Conservation (phyloP, 2,113 vertebrate genomes). For the Xyliphius kryptos region DNA sequence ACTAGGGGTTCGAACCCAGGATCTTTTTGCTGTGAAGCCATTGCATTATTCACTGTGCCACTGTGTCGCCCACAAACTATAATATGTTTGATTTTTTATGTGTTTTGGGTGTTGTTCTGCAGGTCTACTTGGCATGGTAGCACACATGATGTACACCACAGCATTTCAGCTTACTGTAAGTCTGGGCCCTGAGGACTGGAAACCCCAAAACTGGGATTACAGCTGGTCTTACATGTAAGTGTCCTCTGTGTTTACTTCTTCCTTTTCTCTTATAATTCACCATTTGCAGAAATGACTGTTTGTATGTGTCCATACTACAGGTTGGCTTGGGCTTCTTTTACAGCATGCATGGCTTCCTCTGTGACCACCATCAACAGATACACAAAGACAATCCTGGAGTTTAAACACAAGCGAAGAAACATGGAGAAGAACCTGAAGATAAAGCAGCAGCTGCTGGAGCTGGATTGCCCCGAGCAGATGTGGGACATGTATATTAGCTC, state of each 20-base stretch:
- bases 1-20: too few species aligned
- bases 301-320: slow-evolving; percentile 50
- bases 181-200: slow-evolving; percentile 95
- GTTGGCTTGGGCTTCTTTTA: slow-evolving; percentile 86
- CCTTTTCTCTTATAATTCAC: neutral
- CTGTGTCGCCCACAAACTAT: neutral
- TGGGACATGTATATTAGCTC: slow-evolving; percentile 83
- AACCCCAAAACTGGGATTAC: slow-evolving; percentile 94
- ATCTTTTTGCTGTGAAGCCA: too few species aligned
- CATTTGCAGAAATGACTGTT: neutral
- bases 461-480: slow-evolving; percentile 69
- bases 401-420: slow-evolving; percentile 80
- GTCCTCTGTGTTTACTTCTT: neutral
- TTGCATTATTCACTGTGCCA: too few species aligned
- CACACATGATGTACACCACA: slow-evolving; percentile 98
- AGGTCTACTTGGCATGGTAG: slow-evolving; percentile 96
- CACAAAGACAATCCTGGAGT: slow-evolving; percentile 78
- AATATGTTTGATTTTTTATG: neutral
- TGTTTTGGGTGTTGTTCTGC: slow-evolving; percentile 4
- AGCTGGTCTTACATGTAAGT: slow-evolving; percentile 95
- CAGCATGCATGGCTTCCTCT: slow-evolving; percentile 83
- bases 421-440: slow-evolving; percentile 79
- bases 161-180: slow-evolving; percentile 96
- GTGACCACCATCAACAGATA: slow-evolving; percentile 83
- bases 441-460: slow-evolving; percentile 71